These are phyloP conservation scores for Xestoiulus laeticollis DNA, from an alignment of 2,888 invertebrate species.

Conservation along the genomic window DNA sequence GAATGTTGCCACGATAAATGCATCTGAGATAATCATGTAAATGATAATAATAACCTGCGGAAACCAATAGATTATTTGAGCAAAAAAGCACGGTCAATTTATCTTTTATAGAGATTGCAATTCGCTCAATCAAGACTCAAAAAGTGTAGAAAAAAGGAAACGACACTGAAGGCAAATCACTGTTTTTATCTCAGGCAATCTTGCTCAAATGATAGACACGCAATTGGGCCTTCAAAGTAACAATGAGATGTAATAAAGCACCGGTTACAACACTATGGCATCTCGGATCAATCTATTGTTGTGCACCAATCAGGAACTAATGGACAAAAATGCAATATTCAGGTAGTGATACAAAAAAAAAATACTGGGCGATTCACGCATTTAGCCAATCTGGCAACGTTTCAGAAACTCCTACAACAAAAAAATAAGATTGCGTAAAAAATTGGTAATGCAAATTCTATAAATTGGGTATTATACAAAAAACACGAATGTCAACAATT, in stretches of 20 bases:
- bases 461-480: not conserved
- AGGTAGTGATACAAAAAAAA: not conserved
- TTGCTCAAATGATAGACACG: not conserved
- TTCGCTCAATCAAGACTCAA: not conserved
- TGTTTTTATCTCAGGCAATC: not conserved
- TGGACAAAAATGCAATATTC: not conserved
- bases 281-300: slow-evolving; percentile 9
- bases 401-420: not conserved
- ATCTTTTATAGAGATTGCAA: not conserved
- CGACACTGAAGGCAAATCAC: slow-evolving; percentile 6
- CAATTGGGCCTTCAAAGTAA: not conserved
- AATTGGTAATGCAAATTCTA: not conserved
- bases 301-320: not conserved
- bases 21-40: not conserved
- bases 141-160: not conserved
- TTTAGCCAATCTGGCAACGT: not conserved
- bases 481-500: not conserved
- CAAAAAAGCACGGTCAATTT: not conserved
- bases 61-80: not conserved
- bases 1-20: not conserved
- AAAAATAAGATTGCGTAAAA: not conserved
- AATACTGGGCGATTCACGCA: not conserved
- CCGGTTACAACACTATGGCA: slow-evolving; percentile 9
- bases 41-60: not conserved
- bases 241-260: not conserved